A percentile compares a stretch with the other conserved stretches of the same genome.
phyloP scores from a whole-genome alignment of 1,140 invertebrate genomes.

The Tetramorium simillimum region DNA sequence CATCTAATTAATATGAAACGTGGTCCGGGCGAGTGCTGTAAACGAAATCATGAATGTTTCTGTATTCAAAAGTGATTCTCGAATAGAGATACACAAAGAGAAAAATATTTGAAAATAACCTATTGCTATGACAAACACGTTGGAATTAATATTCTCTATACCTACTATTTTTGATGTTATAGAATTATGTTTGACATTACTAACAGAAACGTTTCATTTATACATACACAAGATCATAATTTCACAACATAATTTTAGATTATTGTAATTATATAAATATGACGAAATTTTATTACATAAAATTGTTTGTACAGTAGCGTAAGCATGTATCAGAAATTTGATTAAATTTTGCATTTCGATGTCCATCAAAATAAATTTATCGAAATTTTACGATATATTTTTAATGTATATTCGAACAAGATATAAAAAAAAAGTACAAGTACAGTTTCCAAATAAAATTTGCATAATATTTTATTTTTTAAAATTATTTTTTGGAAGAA shows the following conservation, averaged over 20 bases:
- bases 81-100: neutral
- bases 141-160: neutral
- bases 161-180: neutral
- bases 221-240: neutral
- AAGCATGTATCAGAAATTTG: neutral
- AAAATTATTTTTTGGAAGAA: neutral
- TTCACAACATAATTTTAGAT: neutral
- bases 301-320: neutral
- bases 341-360: slow-evolving; percentile 1
- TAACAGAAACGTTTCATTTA: neutral
- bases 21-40: slow-evolving; percentile 55
- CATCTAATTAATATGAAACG: slow-evolving; percentile 80
- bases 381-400: slow-evolving; percentile 16
- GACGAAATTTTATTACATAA: slow-evolving; percentile 10
- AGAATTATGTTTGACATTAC: neutral
- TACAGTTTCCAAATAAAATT: neutral
- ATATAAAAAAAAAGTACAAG: neutral
- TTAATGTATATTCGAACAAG: neutral
- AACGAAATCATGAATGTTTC: slow-evolving; percentile 38
- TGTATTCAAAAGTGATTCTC: neutral
- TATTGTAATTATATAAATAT: neutral
- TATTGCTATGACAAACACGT: neutral
- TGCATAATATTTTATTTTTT: neutral
- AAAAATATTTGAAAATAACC: neutral
- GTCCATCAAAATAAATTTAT: slow-evolving; percentile 11